Evolutionary conservation across 2,797 vertebrate species (phyloP).

Genomic region (Chelonia mydas): DNA sequence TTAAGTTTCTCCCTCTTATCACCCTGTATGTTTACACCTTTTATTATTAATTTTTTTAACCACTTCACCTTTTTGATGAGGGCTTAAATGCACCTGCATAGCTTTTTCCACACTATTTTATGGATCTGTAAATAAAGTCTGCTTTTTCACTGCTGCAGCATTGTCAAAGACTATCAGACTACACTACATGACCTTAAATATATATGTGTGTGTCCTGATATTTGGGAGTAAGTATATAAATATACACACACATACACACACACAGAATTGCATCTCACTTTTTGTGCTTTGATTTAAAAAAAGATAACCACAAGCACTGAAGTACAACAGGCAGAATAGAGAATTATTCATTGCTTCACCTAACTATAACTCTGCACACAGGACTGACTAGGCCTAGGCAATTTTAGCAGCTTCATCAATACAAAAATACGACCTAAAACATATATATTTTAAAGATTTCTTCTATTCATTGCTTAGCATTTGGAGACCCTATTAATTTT

Average conservation of each 20-base stretch:
- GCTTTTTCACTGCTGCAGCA: slow-evolving; percentile 22
- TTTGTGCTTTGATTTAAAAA: slow-evolving; percentile 28
- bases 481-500: slow-evolving; percentile 67
- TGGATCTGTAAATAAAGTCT: slow-evolving; percentile 48
- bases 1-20: slow-evolving; percentile 40
- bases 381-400: slow-evolving; percentile 37
- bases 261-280: background rate
- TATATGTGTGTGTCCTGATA: background rate
- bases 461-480: slow-evolving; percentile 37
- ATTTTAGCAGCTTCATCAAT: slow-evolving; percentile 26
- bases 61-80: slow-evolving; percentile 19
- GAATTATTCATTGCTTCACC: slow-evolving; percentile 36
- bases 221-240: slow-evolving; percentile 25
- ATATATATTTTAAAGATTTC: slow-evolving; percentile 59
- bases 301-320: background rate
- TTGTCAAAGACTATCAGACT: slow-evolving; percentile 11
- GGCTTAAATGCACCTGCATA: slow-evolving; percentile 40
- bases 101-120: slow-evolving; percentile 44
- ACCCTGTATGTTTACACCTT: slow-evolving; percentile 45
- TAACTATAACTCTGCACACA: slow-evolving; percentile 3
- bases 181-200: slow-evolving; percentile 14
- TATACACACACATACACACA: background rate
- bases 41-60: slow-evolving; percentile 44
- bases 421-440: slow-evolving; percentile 19
- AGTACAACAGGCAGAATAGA: background rate